Evolutionary conservation across 2,113 vertebrate species (phyloP).

Genomic region (Vireo altiloquus): DNA sequence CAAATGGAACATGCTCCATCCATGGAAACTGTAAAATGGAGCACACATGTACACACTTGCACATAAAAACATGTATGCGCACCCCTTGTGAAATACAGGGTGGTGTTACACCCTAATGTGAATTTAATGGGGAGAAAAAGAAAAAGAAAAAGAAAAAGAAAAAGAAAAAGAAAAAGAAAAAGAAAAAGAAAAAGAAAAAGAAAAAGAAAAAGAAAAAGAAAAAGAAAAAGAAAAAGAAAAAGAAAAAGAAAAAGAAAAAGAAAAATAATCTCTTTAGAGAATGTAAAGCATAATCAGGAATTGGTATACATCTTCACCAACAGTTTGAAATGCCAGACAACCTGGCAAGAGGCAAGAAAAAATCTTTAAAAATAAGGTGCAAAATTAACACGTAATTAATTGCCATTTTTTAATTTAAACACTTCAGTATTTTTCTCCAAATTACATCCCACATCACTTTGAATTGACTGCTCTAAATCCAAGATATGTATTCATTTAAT

Average conservation of each 20-base stretch:
- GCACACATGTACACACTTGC: background rate
- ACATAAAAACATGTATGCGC: rapidly evolving
- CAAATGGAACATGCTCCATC: background rate
- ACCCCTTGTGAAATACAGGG: background rate
- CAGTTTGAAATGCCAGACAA: background rate
- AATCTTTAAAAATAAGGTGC: background rate
- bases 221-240: background rate
- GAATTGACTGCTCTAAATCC: background rate
- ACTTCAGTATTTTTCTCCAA: background rate
- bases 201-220: background rate
- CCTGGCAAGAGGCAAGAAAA: background rate
- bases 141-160: background rate
- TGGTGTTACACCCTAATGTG: background rate
- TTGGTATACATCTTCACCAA: background rate
- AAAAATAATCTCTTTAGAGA: background rate
- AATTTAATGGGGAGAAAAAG: background rate
- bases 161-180: background rate
- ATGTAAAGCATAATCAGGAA: background rate
- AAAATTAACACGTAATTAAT: background rate
- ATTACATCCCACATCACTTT: background rate
- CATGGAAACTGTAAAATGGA: background rate
- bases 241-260: background rate
- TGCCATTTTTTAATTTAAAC: background rate
- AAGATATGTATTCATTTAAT: background rate
- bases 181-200: background rate